Percentiles rank a stretch among this genome's conserved stretches.
Conservation (phyloP, 2,797 vertebrate genomes). For the Dipus sagitta region DNA sequence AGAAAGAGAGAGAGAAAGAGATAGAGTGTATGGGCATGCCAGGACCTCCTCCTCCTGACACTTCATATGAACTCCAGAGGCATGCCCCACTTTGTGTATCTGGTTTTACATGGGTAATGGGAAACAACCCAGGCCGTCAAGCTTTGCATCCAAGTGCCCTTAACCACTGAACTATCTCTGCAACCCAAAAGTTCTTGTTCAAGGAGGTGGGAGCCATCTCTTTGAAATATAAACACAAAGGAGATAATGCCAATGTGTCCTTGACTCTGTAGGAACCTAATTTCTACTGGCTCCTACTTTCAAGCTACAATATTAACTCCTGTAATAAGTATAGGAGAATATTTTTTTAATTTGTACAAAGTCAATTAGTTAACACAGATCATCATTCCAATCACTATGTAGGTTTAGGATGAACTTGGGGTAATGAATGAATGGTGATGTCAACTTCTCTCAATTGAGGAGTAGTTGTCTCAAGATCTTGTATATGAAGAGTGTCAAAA, state of each 20-base stretch:
- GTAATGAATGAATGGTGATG: not conserved
- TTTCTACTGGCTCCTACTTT: not conserved
- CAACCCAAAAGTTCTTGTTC: not conserved
- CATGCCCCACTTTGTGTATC: no score
- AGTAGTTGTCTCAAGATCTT: not conserved
- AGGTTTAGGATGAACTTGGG: not conserved
- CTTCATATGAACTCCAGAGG: no score
- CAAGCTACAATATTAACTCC: constrained; percentile 5
- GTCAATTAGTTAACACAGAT: not conserved
- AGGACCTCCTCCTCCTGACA: no score
- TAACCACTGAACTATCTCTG: no score
- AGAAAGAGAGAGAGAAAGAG: no score
- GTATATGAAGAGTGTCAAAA: not conserved
- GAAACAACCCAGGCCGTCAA: no score
- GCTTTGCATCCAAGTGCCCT: no score
- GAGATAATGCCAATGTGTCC: not conserved
- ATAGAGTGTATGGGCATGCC: no score
- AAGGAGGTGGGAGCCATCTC: not conserved
- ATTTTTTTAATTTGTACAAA: constrained; percentile 42
- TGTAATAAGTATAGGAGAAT: not conserved
- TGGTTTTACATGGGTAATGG: no score
- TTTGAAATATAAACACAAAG: not conserved
- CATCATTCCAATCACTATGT: not conserved
- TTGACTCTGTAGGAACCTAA: not conserved
- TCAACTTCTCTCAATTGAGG: not conserved